These are phyloP conservation scores for Tapera naevia DNA, from an alignment of 2,797 vertebrate species.

Conservation along the genomic window DNA sequence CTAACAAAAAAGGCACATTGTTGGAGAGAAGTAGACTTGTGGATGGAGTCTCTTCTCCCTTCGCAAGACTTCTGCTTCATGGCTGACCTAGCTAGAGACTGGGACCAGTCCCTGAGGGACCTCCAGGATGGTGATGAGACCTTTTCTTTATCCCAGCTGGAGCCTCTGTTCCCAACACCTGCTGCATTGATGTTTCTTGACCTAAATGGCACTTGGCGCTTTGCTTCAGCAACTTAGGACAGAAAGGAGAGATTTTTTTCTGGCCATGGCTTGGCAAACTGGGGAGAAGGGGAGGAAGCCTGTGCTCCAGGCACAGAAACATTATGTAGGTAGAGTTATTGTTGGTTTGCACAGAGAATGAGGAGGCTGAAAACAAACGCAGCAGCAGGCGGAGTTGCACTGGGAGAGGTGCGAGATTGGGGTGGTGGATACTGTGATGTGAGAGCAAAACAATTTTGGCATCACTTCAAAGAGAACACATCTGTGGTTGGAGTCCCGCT, in stretches of 20 bases:
- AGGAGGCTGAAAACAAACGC: neutral
- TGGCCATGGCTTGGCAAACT: neutral
- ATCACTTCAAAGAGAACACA: neutral
- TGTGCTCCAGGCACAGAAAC: neutral
- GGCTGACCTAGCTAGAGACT: neutral
- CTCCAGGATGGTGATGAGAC: neutral
- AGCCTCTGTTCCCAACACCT: neutral
- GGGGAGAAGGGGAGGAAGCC: neutral
- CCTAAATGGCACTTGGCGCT: neutral
- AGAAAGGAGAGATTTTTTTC: neutral
- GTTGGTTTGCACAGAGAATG: neutral
- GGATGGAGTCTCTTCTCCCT: neutral
- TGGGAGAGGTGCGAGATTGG: neutral
- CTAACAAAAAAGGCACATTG: neutral
- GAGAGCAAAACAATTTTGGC: neutral
- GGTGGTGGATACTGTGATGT: neutral
- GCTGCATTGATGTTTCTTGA: neutral
- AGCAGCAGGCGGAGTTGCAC: neutral
- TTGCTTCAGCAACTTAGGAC: neutral
- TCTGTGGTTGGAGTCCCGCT: neutral
- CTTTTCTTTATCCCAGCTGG: neutral
- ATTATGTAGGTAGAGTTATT: neutral
- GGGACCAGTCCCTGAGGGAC: neutral
- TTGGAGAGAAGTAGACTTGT: neutral
- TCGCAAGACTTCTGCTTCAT: neutral